Percentiles rank a stretch among this genome's conserved stretches.
Evolutionary conservation across 2,888 invertebrate species (phyloP).

Genomic region (Watsonalla cultraria): DNA sequence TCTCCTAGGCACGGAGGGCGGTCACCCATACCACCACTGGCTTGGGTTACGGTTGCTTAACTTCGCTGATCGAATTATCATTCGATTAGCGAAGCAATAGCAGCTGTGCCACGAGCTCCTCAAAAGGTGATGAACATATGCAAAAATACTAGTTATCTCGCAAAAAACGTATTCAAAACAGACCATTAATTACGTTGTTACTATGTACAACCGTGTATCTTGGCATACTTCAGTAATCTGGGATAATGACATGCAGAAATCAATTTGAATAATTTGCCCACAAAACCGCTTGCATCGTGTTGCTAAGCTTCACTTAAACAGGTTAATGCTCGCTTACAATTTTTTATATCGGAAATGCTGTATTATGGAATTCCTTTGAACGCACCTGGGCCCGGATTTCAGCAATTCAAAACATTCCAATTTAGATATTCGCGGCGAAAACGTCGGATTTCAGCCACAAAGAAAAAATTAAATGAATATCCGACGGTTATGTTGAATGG

Average conservation of each 20-base stretch:
- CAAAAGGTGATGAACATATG: too few relatives aligned
- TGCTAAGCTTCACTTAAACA: slow-evolving; percentile 7
- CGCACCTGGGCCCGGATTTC: slow-evolving; percentile 44
- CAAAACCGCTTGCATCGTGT: neutral
- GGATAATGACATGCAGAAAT: neutral
- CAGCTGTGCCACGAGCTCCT: too few relatives aligned
- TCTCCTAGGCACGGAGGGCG: too few relatives aligned
- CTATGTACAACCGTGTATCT: too few relatives aligned
- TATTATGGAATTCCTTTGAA: slow-evolving; percentile 44
- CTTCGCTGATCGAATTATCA: too few relatives aligned
- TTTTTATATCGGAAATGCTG: slow-evolving; percentile 37
- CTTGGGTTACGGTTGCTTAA: too few relatives aligned
- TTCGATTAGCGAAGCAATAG: too few relatives aligned
- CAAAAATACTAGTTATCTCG: too few relatives aligned
- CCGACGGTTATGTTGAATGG: neutral
- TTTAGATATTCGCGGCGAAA: slow-evolving; percentile 34
- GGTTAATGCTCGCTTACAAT: slow-evolving; percentile 9
- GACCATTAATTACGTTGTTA: too few relatives aligned
- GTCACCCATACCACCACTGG: too few relatives aligned
- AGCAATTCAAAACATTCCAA: slow-evolving; percentile 54
- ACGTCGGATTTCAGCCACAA: slow-evolving; percentile 29
- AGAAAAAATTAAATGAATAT: slow-evolving; percentile 38
- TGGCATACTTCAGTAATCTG: too few relatives aligned
- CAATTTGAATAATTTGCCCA: neutral
- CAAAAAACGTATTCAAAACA: too few relatives aligned